Conservation (phyloP, 2,888 invertebrate species). For the Leptura quadrifasciata region DNA sequence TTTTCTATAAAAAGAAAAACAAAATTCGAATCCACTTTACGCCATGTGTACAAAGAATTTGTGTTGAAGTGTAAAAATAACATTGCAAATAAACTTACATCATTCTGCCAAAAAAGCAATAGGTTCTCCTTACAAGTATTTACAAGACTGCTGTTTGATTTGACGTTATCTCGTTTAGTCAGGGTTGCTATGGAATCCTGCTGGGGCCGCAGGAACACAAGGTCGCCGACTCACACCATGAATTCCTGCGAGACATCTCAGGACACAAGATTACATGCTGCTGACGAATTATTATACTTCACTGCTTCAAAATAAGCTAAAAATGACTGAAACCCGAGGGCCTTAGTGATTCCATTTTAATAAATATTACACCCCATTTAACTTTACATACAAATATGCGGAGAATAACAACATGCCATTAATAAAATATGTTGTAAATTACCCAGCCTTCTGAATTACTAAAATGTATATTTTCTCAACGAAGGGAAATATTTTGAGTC, state of each 20-base stretch:
- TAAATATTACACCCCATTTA: conserved; percentile 23
- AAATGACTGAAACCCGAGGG: conserved; percentile 23
- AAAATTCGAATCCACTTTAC: conserved; percentile 18
- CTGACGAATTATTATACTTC: conserved; percentile 52
- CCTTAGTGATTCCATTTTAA: conserved; percentile 10
- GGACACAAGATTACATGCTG: conserved; percentile 51
- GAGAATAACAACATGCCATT: background rate
- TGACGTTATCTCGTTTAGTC: conserved; percentile 63
- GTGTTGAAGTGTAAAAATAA: conserved; percentile 36
- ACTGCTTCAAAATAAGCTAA: conserved; percentile 26
- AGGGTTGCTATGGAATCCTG: conserved; percentile 64
- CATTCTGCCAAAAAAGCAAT: conserved; percentile 46
- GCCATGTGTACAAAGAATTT: conserved; percentile 18
- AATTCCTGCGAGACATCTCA: conserved; percentile 52
- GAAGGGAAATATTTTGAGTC: background rate
- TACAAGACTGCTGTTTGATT: conserved; percentile 56
- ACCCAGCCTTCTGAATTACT: background rate
- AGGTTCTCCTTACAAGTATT: conserved; percentile 52
- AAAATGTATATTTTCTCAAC: background rate
- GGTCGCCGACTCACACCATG: conserved; percentile 49
- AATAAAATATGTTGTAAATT: conserved; percentile 12
- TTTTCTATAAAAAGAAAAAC: conserved; percentile 16
- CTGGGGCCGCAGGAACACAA: conserved; percentile 60
- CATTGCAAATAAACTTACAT: conserved; percentile 47
- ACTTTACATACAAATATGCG: conserved; percentile 16